Base-by-base conservation (phyloP, 2,888 invertebrate genomes). In the Heterodera filipjevi region DNA sequence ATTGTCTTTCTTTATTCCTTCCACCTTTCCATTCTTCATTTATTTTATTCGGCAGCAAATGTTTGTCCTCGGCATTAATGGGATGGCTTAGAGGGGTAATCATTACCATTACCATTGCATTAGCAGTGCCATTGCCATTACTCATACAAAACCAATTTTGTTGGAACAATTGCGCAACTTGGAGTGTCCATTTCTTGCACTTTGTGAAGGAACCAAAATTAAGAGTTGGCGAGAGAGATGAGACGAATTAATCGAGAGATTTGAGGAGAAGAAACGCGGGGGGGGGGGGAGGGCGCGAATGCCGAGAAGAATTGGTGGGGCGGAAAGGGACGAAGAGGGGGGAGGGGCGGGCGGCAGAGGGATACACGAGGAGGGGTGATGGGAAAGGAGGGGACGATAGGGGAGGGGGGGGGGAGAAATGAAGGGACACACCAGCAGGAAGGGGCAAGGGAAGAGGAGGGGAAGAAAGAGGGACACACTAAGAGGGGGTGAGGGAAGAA, bases 111-210 rank as follows among this genome's bases (percentile, higher is more conserved):
- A 12, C 27, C 59, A 59, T 59, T 59, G 3, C 59, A 6, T 39
- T 39, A n/a, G n/a, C n/a, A n/a, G n/a, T 39, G 6, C 39, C 22
- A 53, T 59, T 27, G 27, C 27, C 59, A 59, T 59, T 59, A 59
- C 59, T 27, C 59, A 59, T 12, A 27, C 59, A n/a, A 59, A 59
- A 59, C 59, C n/a, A 59, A 59, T 59, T 59, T 59, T 59, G 59
- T 59, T 59, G 59, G 59, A 59, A 59, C 59, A 59, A 49, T 59
- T 59, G 59, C 59, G 59, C 27, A 59, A 59, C 59, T 59, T 59
- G 59, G 59, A 59, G 59, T 59, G 59, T n/a, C 59, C 59, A 59
- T 59, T 59, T 59, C 59, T 59, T 59, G 22, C 59, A 59, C 59
- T 59, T 59, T 27, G 59, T 10, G 59, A 59, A 59, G 59, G 27